These are phyloP conservation scores for Distichodus sexfasciatus DNA, from an alignment of 2,797 vertebrate species.

Conservation along the genomic window DNA sequence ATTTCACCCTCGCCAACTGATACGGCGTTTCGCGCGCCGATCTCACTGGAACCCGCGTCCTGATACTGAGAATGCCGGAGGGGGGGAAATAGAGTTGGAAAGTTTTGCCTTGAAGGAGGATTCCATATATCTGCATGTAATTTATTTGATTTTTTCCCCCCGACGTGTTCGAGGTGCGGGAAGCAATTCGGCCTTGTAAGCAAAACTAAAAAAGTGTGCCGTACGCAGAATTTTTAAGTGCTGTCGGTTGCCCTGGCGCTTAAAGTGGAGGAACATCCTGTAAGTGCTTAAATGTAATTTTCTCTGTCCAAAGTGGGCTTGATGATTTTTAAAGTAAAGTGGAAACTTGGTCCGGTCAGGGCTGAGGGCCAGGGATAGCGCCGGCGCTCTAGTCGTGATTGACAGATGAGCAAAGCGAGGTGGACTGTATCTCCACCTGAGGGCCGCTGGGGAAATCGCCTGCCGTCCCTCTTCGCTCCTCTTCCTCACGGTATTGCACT, in stretches of 20 bases:
- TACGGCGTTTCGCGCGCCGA: neutral
- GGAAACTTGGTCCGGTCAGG: constrained; percentile 27
- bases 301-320: constrained; percentile 35
- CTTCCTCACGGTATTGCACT: neutral
- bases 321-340: constrained; percentile 43
- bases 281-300: constrained; percentile 47
- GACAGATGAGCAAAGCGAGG: constrained; percentile 27
- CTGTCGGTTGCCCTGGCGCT: constrained; percentile 36
- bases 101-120: constrained; percentile 2
- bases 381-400: constrained; percentile 25
- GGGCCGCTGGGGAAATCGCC: neutral
- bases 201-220: constrained; percentile 27
- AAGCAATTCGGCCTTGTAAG: constrained; percentile 42
- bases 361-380: constrained; percentile 25
- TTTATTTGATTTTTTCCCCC: too few species aligned
- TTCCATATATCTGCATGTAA: constrained; percentile 23
- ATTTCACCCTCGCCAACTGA: neutral
- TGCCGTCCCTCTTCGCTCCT: neutral
- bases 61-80: constrained; percentile 1
- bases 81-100: too few species aligned
- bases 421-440: constrained; percentile 6
- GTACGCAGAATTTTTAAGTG: constrained; percentile 40
- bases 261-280: constrained; percentile 38
- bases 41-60: neutral
- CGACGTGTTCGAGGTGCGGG: constrained; percentile 6